These are phyloP conservation scores for Melinopterus prodromus DNA, from an alignment of 2,888 invertebrate genomes.

Conservation along the genomic window DNA sequence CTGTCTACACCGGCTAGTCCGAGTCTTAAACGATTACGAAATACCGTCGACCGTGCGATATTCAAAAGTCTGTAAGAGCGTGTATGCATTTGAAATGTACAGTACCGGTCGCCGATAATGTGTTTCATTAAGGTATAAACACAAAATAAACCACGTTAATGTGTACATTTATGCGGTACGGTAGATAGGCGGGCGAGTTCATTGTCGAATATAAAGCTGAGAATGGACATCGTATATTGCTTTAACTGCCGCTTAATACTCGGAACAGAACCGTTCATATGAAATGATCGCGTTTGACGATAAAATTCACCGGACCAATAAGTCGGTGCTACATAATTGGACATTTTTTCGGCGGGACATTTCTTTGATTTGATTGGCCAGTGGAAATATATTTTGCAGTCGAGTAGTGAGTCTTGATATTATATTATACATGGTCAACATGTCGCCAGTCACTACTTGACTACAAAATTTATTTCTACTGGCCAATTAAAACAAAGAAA, in stretches of 20 bases:
- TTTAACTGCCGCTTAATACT: conserved; percentile 4
- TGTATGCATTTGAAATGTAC: background rate
- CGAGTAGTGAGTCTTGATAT: too few species aligned
- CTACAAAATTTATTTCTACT: too few species aligned
- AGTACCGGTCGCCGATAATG: conserved; percentile 4
- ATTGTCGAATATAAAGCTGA: background rate
- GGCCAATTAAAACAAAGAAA: background rate
- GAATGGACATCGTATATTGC: background rate
- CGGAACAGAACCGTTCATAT: background rate
- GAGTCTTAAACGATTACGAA: background rate
- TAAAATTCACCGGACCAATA: background rate
- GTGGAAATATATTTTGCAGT: too few species aligned
- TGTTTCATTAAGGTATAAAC: conserved; percentile 4
- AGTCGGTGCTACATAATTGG: background rate
- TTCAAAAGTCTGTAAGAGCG: background rate
- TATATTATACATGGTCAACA: too few species aligned
- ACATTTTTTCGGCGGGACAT: background rate
- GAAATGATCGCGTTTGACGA: background rate
- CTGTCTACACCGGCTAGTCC: background rate
- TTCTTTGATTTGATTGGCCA: background rate
- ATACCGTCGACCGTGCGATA: background rate
- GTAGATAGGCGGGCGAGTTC: background rate
- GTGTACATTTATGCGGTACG: conserved; percentile 4
- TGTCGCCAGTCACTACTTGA: too few species aligned
- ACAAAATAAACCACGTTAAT: conserved; percentile 4